These are phyloP conservation scores for Haliclystus octoradiatus DNA, from an alignment of 30 jellyfish, hydroid and myxozoan genomes.

Conservation along the genomic window DNA sequence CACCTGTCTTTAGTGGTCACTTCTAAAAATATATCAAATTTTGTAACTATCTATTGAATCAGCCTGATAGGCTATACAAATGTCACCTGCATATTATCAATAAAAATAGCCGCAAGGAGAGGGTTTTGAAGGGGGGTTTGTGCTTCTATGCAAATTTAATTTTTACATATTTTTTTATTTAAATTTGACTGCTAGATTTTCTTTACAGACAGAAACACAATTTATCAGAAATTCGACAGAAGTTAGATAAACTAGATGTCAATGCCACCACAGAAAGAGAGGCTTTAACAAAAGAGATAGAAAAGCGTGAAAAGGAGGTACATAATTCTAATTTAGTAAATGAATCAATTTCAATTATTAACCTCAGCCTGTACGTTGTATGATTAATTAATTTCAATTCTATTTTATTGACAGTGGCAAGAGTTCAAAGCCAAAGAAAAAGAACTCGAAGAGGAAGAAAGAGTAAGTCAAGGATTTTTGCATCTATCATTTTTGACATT, in stretches of 20 bases:
- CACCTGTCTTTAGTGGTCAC: too few relatives aligned
- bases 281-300: conserved; percentile 21
- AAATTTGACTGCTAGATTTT: background rate
- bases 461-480: conserved; percentile 17
- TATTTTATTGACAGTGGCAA: conserved; percentile 32
- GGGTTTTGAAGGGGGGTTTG: too few relatives aligned
- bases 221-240: background rate
- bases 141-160: too few relatives aligned
- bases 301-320: conserved; percentile 8
- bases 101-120: too few relatives aligned
- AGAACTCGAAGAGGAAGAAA: conserved; percentile 53
- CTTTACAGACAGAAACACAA: background rate
- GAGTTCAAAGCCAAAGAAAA: conserved; percentile 47
- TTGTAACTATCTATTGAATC: too few relatives aligned
- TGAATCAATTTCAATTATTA: conserved; percentile 11
- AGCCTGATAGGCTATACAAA: too few relatives aligned
- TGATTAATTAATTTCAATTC: conserved; percentile 9
- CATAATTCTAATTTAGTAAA: conserved; percentile 15
- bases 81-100: too few relatives aligned
- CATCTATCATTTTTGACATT: too few relatives aligned
- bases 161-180: too few relatives aligned
- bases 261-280: background rate
- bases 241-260: background rate
- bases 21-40: too few relatives aligned
- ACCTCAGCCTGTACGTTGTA: conserved; percentile 18